phyloP scores from a whole-genome alignment of 2,113 vertebrate species.

The Myiagra hebetior region DNA sequence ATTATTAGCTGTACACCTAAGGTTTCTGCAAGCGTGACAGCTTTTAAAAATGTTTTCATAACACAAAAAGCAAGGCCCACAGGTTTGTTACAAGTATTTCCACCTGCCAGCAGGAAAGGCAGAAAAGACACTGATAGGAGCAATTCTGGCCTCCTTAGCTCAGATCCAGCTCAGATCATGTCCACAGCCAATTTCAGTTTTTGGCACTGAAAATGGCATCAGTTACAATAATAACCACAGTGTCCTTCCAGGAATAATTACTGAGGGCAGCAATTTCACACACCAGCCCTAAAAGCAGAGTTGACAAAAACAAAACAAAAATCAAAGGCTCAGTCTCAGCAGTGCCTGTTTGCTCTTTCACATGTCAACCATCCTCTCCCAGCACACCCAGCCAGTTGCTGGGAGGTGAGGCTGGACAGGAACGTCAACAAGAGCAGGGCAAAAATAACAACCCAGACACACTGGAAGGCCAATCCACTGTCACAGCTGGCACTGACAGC shows the following conservation, averaged over 20 bases:
- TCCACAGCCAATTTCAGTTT: background rate
- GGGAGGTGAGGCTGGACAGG: background rate
- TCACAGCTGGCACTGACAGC: conserved; percentile 23
- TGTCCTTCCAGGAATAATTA: conserved; percentile 2
- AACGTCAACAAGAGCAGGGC: background rate
- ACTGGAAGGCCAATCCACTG: background rate
- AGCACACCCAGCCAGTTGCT: background rate
- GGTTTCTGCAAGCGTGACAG: background rate
- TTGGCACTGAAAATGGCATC: background rate
- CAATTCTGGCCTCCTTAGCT: background rate
- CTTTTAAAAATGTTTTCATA: background rate
- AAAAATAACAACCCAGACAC: background rate
- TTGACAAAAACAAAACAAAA: background rate
- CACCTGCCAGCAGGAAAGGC: background rate
- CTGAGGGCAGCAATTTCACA: background rate
- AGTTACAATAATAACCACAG: background rate
- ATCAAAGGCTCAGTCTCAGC: background rate
- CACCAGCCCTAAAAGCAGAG: background rate
- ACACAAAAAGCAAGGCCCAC: background rate
- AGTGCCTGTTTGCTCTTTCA: background rate
- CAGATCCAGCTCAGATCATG: background rate
- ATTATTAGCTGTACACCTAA: background rate
- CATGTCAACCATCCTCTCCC: background rate
- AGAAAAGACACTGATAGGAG: background rate
- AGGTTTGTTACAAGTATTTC: background rate